phyloP scores from a whole-genome alignment of 2,888 invertebrate genomes.

The Luperina testacea region DNA sequence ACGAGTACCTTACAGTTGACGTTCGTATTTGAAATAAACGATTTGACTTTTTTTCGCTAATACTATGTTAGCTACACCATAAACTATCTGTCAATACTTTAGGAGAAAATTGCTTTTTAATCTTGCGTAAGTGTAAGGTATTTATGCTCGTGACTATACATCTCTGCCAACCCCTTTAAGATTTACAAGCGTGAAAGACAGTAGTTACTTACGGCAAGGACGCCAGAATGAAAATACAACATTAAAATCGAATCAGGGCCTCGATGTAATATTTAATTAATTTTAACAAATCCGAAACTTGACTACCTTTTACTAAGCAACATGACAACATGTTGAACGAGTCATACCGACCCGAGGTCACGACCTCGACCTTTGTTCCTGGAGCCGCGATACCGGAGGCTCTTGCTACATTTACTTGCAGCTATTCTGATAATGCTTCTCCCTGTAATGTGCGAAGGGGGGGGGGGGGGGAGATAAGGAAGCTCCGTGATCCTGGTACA shows the following conservation, averaged over 20 bases:
- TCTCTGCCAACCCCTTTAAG: neutral
- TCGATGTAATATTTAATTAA: conserved; percentile 25
- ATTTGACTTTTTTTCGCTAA: neutral
- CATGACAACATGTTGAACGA: neutral
- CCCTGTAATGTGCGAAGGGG: neutral
- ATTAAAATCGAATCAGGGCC: conserved; percentile 20
- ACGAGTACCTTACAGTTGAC: neutral
- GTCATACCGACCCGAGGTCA: neutral
- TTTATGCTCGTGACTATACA: neutral
- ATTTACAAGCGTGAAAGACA: neutral
- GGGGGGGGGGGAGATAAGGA: conserved; percentile 33
- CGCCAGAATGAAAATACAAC: conserved; percentile 14
- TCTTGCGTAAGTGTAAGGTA: neutral
- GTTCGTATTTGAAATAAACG: neutral
- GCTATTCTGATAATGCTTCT: conserved; percentile 19
- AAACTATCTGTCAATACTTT: neutral
- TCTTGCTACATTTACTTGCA: conserved; percentile 2
- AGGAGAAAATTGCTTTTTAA: neutral
- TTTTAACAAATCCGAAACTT: conserved; percentile 10
- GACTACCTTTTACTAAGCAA: neutral
- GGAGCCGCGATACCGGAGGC: neutral
- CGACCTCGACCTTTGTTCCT: neutral
- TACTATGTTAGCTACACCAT: neutral
- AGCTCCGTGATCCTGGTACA: conserved; percentile 27
- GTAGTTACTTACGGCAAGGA: neutral